Percentiles rank a stretch among this genome's conserved stretches.
These are phyloP conservation scores for Falcunculus frontatus DNA, from an alignment of 2,113 vertebrate genomes.

Conservation along the genomic window DNA sequence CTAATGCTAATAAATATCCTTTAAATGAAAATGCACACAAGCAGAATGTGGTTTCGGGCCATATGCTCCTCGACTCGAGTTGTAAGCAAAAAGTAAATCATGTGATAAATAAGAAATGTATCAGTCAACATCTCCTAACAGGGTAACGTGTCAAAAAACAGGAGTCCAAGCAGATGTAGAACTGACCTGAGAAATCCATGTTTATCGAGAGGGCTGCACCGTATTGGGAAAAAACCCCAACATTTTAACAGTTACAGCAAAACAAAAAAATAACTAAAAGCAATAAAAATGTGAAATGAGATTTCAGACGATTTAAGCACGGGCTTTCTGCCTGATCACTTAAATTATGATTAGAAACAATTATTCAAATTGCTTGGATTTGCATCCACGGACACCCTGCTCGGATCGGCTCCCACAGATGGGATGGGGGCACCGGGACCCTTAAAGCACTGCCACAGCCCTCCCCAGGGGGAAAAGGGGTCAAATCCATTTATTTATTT, in stretches of 20 bases:
- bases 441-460: background rate
- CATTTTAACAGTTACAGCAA: constrained; percentile 2
- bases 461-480: background rate
- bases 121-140: constrained; percentile 11
- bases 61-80: background rate
- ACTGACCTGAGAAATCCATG: constrained; percentile 6
- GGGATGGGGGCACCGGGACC: background rate
- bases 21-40: background rate
- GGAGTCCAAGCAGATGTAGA: constrained; percentile 30
- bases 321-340: background rate
- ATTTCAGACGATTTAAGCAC: background rate
- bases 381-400: fast-evolving
- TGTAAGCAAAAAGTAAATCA: background rate
- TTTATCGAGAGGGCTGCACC: background rate
- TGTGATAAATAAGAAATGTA: constrained; percentile 17
- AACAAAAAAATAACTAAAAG: background rate
- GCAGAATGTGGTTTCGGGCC: constrained; percentile 27
- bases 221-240: background rate
- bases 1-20: constrained; percentile 12
- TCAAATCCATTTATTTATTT: background rate
- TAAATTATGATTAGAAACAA: background rate
- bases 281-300: background rate
- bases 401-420: fast-evolving
- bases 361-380: background rate
- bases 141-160: background rate